Evolutionary conservation across 2,113 vertebrate genomes (phyloP).

Genomic region (Blennius ocellaris): DNA sequence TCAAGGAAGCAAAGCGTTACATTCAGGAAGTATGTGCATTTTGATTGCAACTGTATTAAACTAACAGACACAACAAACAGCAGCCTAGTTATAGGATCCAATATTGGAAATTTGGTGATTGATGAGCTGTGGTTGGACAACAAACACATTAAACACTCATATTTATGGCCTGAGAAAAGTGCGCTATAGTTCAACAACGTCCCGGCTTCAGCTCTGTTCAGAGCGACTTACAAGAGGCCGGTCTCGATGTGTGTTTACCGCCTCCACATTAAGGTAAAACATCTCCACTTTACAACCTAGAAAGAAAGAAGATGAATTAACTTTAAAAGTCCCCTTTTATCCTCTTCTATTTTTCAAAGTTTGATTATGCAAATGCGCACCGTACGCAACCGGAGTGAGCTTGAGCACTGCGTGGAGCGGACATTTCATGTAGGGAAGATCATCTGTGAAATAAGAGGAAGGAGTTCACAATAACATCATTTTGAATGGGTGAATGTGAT

Average conservation of each 20-base stretch:
- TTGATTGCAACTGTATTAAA: conserved; percentile 2
- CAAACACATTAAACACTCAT: background rate
- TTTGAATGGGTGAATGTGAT: background rate
- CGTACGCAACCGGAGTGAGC: conserved; percentile 95
- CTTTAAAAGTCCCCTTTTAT: background rate
- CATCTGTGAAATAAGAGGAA: conserved; percentile 80
- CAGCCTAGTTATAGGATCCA: background rate
- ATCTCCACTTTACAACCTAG: conserved; percentile 96
- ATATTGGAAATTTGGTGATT: background rate
- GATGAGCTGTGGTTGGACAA: background rate
- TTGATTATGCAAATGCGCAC: conserved; percentile 80
- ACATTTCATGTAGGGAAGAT: conserved; percentile 94
- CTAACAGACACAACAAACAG: conserved; percentile 50
- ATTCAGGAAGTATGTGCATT: conserved; percentile 9
- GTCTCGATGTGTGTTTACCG: conserved; percentile 95
- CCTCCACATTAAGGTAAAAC: conserved; percentile 91
- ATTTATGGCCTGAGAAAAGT: too few species aligned
- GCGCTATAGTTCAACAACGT: too few species aligned
- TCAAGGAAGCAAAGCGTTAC: conserved; percentile 42
- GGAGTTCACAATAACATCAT: background rate
- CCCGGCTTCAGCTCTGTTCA: background rate
- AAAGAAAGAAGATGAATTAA: conserved; percentile 8
- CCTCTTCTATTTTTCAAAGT: too few species aligned
- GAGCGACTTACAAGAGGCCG: conserved; percentile 88
- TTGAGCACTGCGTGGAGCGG: conserved; percentile 95